Percentiles rank a stretch among this genome's conserved stretches.
These are phyloP conservation scores for Protobothrops flavoviridis DNA, from an alignment of 2,113 vertebrate species.

Conservation along the genomic window DNA sequence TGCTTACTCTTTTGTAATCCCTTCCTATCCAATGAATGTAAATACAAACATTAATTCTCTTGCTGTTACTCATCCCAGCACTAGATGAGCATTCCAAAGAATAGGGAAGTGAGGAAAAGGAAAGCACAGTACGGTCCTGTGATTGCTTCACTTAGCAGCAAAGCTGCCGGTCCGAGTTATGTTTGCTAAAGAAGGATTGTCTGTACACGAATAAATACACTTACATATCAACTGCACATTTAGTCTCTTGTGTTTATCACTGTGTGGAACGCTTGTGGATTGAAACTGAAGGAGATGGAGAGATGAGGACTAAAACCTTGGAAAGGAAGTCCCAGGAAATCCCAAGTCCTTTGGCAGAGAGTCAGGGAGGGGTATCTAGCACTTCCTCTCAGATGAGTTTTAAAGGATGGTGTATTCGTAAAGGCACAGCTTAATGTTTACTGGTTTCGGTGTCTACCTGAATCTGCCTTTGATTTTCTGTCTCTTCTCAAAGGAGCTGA, in stretches of 20 bases:
- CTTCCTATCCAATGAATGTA: background rate
- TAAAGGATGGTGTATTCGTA: background rate
- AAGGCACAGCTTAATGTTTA: no score
- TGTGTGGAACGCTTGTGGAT: background rate
- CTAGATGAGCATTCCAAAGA: background rate
- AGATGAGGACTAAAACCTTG: background rate
- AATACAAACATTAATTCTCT: background rate
- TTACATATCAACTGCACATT: background rate
- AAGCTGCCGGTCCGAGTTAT: background rate
- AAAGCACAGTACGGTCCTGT: background rate
- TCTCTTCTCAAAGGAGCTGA: constrained; percentile 71
- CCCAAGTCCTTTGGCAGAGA: background rate
- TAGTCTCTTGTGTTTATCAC: background rate
- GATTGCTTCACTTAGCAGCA: background rate
- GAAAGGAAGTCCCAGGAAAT: background rate
- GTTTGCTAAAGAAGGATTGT: no score
- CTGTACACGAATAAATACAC: background rate
- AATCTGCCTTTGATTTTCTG: background rate
- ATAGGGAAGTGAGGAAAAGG: background rate
- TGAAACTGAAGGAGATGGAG: background rate
- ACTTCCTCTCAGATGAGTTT: background rate
- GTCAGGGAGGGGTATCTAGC: background rate
- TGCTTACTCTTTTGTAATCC: background rate
- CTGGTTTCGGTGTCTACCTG: background rate
- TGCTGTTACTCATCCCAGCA: background rate